Conservation (phyloP, 2,888 invertebrate genomes). For the Zaprionus bogoriensis region DNA sequence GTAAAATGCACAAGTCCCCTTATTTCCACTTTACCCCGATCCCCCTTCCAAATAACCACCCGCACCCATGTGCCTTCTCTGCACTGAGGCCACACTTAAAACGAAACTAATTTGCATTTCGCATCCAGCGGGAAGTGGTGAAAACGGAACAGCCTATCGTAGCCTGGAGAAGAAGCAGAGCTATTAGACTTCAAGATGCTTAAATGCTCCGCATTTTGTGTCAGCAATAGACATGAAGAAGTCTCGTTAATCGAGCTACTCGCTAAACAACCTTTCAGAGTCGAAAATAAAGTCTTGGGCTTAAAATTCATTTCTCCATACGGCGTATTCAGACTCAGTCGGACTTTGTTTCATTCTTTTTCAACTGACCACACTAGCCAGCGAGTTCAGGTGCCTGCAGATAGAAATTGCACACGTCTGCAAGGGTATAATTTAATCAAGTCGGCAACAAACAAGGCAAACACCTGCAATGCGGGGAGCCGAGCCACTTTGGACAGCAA, state of each 20-base stretch:
- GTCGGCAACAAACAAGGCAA: constrained; percentile 59
- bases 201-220: too few species aligned
- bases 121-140: too few species aligned
- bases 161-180: neutral
- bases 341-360: too few species aligned
- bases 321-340: too few species aligned
- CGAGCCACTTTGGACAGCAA: neutral
- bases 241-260: too few species aligned
- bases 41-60: neutral
- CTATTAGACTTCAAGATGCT: too few species aligned
- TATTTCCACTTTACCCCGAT: too few species aligned
- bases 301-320: too few species aligned
- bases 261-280: too few species aligned
- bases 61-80: neutral
- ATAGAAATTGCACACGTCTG: constrained; percentile 59
- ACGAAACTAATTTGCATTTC: constrained; percentile 39
- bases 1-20: constrained; percentile 56
- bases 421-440: constrained; percentile 71
- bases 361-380: constrained; percentile 4
- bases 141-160: neutral
- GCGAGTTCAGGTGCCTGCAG: constrained; percentile 2
- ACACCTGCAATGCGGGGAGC: constrained; percentile 46
- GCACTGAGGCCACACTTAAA: constrained; percentile 34
- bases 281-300: too few species aligned
- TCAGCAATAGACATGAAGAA: too few species aligned